These are phyloP conservation scores for Thunnus albacares DNA, from an alignment of 2,797 vertebrate genomes.

Conservation along the genomic window DNA sequence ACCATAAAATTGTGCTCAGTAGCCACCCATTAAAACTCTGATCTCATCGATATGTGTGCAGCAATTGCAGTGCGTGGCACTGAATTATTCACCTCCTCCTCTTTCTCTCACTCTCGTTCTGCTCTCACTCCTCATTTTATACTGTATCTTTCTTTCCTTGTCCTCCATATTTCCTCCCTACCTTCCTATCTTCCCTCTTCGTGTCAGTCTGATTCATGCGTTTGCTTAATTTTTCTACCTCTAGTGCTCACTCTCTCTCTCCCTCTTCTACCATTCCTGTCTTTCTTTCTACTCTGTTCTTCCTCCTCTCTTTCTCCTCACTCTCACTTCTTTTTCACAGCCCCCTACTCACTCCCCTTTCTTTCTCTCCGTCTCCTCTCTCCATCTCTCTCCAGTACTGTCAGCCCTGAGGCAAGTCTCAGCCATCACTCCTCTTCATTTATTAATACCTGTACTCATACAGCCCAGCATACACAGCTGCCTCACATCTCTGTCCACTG, in stretches of 20 bases:
- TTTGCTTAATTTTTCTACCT: constrained; percentile 42
- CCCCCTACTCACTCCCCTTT: background rate
- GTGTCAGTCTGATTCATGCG: constrained; percentile 35
- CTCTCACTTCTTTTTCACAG: constrained; percentile 32
- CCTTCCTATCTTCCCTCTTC: constrained; percentile 36
- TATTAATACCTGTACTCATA: constrained; percentile 84
- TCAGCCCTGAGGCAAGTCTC: constrained; percentile 79
- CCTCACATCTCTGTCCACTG: constrained; percentile 59
- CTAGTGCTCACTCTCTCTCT: constrained; percentile 43
- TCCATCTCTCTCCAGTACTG: constrained; percentile 60
- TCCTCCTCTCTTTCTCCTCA: constrained; percentile 34
- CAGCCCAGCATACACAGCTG: constrained; percentile 70
- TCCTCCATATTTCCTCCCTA: constrained; percentile 59
- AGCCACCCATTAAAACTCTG: constrained; percentile 91
- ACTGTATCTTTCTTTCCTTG: constrained; percentile 53
- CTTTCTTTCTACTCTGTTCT: constrained; percentile 15
- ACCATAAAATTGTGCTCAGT: constrained; percentile 90
- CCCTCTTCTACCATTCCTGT: constrained; percentile 34
- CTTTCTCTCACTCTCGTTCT: constrained; percentile 60
- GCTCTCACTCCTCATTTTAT: constrained; percentile 60
- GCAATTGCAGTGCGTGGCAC: constrained; percentile 84
- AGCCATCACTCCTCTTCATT: constrained; percentile 85
- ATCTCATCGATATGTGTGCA: constrained; percentile 88
- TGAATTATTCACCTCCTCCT: constrained; percentile 82
- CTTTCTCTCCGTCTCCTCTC: constrained; percentile 1